A percentile compares a stretch with the other conserved stretches of the same genome.
Evolutionary conservation across 2,113 vertebrate genomes (phyloP).

Genomic region (Mormyrus iriodes): DNA sequence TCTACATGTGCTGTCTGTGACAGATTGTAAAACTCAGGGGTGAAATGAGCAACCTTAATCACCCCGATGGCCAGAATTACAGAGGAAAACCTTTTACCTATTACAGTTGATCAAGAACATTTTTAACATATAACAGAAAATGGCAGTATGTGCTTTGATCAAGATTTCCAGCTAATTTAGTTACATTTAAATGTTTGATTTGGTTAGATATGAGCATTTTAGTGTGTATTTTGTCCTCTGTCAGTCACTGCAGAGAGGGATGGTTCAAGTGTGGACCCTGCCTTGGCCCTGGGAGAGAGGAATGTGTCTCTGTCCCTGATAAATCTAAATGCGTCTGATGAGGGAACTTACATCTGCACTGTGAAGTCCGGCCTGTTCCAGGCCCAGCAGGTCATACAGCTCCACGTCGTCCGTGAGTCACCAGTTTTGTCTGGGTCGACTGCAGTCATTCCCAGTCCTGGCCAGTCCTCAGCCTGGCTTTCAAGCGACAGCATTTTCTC

Average conservation of each 20-base stretch:
- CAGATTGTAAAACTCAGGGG: not conserved
- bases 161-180: not conserved
- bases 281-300: constrained; percentile 43
- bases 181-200: not conserved
- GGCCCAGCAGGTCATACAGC: constrained; percentile 65
- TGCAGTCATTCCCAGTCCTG: not conserved
- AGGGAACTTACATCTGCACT: constrained; percentile 71
- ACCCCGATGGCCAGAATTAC: not conserved
- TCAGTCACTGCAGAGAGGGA: constrained; percentile 43
- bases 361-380: constrained; percentile 50
- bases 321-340: constrained; percentile 55
- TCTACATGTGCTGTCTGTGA: not conserved
- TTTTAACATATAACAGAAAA: not conserved
- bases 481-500: not conserved
- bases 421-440: not conserved
- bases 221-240: not conserved
- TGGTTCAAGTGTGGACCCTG: constrained; percentile 43
- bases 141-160: not conserved
- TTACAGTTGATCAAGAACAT: not conserved
- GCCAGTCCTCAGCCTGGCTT: not conserved
- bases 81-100: not conserved
- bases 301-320: constrained; percentile 60
- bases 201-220: too few species aligned
- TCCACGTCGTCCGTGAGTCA: constrained; percentile 62
- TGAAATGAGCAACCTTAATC: not conserved